Conservation (phyloP, 2,888 invertebrate genomes). For the Frankliniella fusca region DNA sequence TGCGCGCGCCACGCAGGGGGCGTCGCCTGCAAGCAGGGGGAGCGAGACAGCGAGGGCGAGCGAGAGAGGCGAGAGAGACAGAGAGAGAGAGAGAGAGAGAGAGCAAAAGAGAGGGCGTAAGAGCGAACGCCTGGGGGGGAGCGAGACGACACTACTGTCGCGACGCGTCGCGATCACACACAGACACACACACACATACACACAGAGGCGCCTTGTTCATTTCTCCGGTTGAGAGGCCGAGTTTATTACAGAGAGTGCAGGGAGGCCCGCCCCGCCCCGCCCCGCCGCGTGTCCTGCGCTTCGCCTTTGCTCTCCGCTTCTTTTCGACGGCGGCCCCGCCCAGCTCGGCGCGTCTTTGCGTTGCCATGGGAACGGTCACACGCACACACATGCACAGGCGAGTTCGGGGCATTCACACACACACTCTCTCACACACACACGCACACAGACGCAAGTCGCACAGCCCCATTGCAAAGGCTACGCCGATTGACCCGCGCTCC, state of each 20-base stretch:
- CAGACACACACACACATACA: neutral
- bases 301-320: neutral
- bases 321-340: neutral
- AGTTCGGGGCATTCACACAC: neutral
- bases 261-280: neutral
- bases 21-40: neutral
- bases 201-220: neutral
- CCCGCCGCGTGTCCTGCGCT: neutral
- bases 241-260: slow-evolving; percentile 11
- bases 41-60: neutral
- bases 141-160: neutral
- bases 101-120: too few relatives aligned
- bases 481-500: too few relatives aligned
- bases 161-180: neutral
- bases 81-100: too few relatives aligned
- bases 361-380: slow-evolving; percentile 7
- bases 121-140: neutral
- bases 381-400: neutral
- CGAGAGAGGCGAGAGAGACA: too few relatives aligned
- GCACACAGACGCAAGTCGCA: neutral
- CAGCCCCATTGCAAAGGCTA: too few relatives aligned
- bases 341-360: neutral
- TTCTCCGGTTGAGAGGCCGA: slow-evolving; percentile 8
- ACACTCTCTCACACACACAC: neutral
- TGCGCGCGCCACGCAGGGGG: neutral